Evolutionary conservation across 2,113 vertebrate genomes (phyloP), one percentile per base, ranked within the genome.

Genomic region (Ranitomeya imitator): DNA sequence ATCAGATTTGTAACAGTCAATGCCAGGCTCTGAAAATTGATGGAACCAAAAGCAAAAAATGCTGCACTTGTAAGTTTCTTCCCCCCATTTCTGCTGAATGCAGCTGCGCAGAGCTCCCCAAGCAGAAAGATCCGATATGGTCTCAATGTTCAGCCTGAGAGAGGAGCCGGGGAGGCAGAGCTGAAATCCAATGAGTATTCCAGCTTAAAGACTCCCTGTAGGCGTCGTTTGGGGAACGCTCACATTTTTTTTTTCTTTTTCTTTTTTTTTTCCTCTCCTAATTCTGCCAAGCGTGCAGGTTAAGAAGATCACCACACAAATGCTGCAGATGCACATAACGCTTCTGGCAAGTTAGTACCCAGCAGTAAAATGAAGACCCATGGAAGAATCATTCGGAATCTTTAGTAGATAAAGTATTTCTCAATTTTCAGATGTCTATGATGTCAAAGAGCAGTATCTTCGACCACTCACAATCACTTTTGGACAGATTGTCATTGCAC

Each of bases 261-360:
- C 31, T 15, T 86, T 89, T n/a, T n/a, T 73, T 52, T 59, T 54
- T 60, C 31, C 13, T 54, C 52, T 19, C 52, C 23, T 79, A 54
- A 26, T 90, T 91, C 91, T 95, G 93, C 94, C 93, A 93, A 92
- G 92, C 90, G 93, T 93, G 94, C 94, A 95, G 93, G 94, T 95
- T 95, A 93, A 90, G 91, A 92, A 86, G 91, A 91, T 93, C 92
- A 92, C 90, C 90, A 90, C 86, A 81, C 91, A 93, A 91, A 7
- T 92, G 92, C 91, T 95, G 95, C 95, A 96, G 96, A 95, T 94
- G 96, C 93, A 92, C 93, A 95, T 93, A 93, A 93, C 91, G 94
- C 93, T 95, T 96, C 95, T 94, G 90, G 93, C 89, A 93, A 45
- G 93, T 93, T 93, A 91, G 93, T 96, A 96, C 96, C 96, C 97